phyloP scores from a whole-genome alignment of 1,140 invertebrate genomes.

The Apis mellifera region Amel_HAv3.1 CM009935.2:5240501-5241000 shows the following conservation, averaged over 20 bases:
- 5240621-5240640: conserved; percentile 8
- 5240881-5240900: conserved; percentile 60
- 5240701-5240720: not conserved
- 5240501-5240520: no score
- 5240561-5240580: no score
- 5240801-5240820: conserved; percentile 39
- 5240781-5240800: conserved; percentile 36
- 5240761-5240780: not conserved
- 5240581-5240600: no score
- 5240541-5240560: no score
- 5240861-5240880: conserved; percentile 1
- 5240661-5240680: conserved; percentile 12
- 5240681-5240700: not conserved
- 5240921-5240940: conserved; percentile 38
- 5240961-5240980: conserved; percentile 44
- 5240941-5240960: conserved; percentile 59
- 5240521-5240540: no score
- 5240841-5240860: not conserved
- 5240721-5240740: conserved; percentile 1
- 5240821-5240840: conserved; percentile 19
- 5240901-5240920: conserved; percentile 58
- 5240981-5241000: conserved; percentile 43
- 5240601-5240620: no score
- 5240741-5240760: not conserved
- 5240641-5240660: not conserved